phyloP scores from a whole-genome alignment of 2,888 invertebrate genomes.

The Stegophylla sp. region DNA sequence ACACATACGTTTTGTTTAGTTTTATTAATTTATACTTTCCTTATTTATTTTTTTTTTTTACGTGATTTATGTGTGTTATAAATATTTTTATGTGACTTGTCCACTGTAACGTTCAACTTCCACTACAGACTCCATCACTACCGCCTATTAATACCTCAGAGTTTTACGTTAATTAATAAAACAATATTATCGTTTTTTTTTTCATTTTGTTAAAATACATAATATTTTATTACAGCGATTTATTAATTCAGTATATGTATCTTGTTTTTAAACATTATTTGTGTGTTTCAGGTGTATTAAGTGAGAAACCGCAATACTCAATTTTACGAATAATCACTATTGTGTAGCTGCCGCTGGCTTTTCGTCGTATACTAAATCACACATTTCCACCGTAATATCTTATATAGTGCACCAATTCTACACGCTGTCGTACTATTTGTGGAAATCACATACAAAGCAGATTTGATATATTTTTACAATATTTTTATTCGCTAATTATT shows the following conservation, averaged over 20 bases:
- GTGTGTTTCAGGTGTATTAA: slow-evolving; percentile 43
- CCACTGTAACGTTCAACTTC: too few species aligned
- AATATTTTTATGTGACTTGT: too few species aligned
- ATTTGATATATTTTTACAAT: slow-evolving; percentile 55
- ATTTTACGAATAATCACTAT: slow-evolving; percentile 18
- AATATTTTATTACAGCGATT: neutral
- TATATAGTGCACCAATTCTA: slow-evolving; percentile 23
- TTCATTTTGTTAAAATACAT: neutral
- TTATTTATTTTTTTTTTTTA: too few species aligned
- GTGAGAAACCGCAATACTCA: slow-evolving; percentile 15
- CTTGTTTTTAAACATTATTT: slow-evolving; percentile 25
- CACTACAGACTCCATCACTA: too few species aligned
- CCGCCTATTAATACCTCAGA: neutral
- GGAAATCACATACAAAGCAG: slow-evolving; percentile 47
- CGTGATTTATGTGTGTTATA: too few species aligned
- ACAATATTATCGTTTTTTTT: neutral
- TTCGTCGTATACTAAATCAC: slow-evolving; percentile 46
- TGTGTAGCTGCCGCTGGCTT: slow-evolving; percentile 42
- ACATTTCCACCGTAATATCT: slow-evolving; percentile 21
- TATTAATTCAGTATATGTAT: neutral
- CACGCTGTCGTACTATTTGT: slow-evolving; percentile 49
- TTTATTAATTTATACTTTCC: too few species aligned
- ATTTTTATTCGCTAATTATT: slow-evolving; percentile 33
- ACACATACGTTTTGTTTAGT: neutral
- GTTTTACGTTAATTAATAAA: neutral